These are phyloP conservation scores for Onthophagus sagittarius DNA, from an alignment of 2,888 invertebrate genomes.

Conservation along the genomic window DNA sequence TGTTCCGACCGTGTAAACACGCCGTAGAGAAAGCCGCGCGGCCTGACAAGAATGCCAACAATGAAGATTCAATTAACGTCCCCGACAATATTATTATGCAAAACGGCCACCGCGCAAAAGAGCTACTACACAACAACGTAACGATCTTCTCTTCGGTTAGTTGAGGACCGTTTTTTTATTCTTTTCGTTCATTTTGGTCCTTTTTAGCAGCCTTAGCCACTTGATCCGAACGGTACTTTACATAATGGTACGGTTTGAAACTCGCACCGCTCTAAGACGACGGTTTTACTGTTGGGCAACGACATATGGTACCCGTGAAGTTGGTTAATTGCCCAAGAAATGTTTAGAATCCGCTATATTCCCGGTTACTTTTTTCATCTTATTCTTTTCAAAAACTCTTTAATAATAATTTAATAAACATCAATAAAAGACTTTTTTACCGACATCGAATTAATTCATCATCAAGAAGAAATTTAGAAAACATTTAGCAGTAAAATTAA, in stretches of 20 bases:
- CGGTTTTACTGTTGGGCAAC: neutral
- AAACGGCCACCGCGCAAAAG: neutral
- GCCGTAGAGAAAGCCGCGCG: neutral
- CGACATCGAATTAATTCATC: no score
- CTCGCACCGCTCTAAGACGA: neutral
- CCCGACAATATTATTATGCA: slow-evolving; percentile 12
- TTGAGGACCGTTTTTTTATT: neutral
- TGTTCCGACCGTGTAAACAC: neutral
- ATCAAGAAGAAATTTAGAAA: no score
- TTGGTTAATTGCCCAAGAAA: neutral
- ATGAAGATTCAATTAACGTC: neutral
- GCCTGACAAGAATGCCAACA: neutral
- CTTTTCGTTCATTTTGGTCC: neutral
- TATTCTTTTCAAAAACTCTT: neutral
- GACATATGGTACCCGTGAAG: neutral
- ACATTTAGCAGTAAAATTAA: neutral
- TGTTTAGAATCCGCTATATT: neutral
- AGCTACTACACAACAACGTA: neutral
- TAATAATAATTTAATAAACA: neutral
- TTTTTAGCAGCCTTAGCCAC: neutral
- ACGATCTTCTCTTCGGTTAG: neutral
- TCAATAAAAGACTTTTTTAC: no score
- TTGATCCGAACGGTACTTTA: neutral
- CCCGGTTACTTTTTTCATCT: neutral
- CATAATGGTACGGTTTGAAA: neutral